phyloP scores from a whole-genome alignment of 64 coral and sea anemone genomes.

The Montipora cactus region DNA sequence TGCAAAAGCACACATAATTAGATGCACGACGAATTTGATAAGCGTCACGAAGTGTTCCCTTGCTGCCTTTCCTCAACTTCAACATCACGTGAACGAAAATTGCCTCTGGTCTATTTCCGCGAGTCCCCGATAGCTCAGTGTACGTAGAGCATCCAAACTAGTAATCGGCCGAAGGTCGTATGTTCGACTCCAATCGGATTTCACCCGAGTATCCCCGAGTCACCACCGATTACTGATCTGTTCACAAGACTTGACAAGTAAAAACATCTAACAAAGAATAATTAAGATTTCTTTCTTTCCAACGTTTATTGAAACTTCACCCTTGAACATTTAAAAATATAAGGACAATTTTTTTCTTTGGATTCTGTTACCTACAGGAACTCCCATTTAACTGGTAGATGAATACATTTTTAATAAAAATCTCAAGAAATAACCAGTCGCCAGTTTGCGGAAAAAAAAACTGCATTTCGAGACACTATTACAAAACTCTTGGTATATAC shows the following conservation, averaged over 20 bases:
- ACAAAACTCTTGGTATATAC: conserved; percentile 43
- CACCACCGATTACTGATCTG: not conserved
- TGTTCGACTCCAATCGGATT: too few species aligned
- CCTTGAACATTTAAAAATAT: conserved; percentile 45
- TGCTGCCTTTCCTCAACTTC: too few species aligned
- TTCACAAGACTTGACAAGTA: not conserved
- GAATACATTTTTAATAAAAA: conserved; percentile 27
- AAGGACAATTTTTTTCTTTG: conserved; percentile 39
- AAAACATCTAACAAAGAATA: not conserved
- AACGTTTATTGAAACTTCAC: conserved; percentile 35
- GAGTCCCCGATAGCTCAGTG: too few species aligned
- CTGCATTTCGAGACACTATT: not conserved
- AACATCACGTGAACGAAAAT: too few species aligned
- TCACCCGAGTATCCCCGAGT: not conserved
- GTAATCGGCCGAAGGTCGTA: too few species aligned
- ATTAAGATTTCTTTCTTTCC: not conserved
- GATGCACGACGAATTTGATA: too few species aligned
- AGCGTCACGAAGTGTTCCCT: too few species aligned
- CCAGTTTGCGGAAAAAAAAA: conserved; percentile 1
- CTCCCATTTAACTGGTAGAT: conserved; percentile 1
- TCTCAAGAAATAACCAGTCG: conserved; percentile 9
- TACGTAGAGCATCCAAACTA: too few species aligned
- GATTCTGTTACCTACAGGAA: conserved; percentile 46
- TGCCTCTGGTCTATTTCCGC: too few species aligned
- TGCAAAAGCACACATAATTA: too few species aligned